These are phyloP conservation scores for Drosophila rhopaloa DNA, from an alignment of 1,140 invertebrate genomes.

Conservation along the genomic window DNA sequence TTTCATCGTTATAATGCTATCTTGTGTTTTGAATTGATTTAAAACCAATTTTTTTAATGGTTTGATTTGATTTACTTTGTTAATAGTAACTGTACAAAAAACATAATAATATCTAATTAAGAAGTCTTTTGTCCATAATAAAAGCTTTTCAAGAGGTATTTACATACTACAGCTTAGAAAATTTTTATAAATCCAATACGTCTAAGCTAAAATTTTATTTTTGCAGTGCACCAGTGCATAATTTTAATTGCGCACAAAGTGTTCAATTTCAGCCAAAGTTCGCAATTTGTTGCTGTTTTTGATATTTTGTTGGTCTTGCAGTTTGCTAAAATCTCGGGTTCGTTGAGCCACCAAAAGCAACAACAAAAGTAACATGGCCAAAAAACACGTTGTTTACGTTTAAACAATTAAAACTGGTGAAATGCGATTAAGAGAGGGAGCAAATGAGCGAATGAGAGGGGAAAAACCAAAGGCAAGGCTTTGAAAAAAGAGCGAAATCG, in stretches of 20 bases:
- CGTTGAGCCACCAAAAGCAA: constrained; percentile 37
- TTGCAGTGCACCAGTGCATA: constrained; percentile 14
- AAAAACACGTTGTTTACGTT: constrained; percentile 78
- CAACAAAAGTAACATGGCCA: constrained; percentile 24
- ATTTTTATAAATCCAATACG: neutral
- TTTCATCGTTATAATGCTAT: too few species aligned
- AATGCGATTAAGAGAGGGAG: constrained; percentile 24
- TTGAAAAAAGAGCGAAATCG: constrained; percentile 1
- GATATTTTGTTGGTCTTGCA: constrained; percentile 62
- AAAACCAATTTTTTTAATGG: too few species aligned
- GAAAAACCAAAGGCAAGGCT: constrained; percentile 20
- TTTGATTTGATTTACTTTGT: too few species aligned
- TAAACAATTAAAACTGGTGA: constrained; percentile 65
- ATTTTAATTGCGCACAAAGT: constrained; percentile 54
- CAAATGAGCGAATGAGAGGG: constrained; percentile 7
- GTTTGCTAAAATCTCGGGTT: constrained; percentile 51
- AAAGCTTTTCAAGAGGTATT: too few species aligned
- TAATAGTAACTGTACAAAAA: too few species aligned
- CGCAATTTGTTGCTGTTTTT: constrained; percentile 27
- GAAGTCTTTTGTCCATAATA: too few species aligned
- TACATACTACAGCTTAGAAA: neutral
- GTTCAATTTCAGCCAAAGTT: constrained; percentile 54
- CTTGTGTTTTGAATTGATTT: too few species aligned
- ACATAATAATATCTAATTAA: too few species aligned
- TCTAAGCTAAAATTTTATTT: neutral